Percentiles rank a stretch among this genome's conserved stretches.
Conservation (phyloP, 2,797 vertebrate species). For the Neosilurus mollespiculum region DNA sequence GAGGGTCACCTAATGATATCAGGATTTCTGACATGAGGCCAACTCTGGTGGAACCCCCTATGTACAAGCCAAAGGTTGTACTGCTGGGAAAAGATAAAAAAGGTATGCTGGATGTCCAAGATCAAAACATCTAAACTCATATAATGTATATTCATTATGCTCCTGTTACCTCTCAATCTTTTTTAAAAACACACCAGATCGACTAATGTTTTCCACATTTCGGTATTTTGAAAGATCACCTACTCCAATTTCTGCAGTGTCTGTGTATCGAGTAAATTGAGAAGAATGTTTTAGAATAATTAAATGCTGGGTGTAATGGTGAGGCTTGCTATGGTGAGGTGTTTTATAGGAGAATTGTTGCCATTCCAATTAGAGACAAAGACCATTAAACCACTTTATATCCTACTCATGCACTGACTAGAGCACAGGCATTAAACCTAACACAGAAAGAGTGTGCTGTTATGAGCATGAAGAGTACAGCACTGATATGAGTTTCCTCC, state of each 20-base stretch:
- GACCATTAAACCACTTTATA: slow-evolving; percentile 8
- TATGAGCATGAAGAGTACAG: slow-evolving; percentile 17
- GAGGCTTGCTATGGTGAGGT: slow-evolving; percentile 9
- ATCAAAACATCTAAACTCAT: background rate
- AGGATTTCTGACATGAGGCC: slow-evolving; percentile 97
- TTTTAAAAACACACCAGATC: background rate
- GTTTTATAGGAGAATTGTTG: slow-evolving; percentile 9
- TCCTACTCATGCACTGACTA: background rate
- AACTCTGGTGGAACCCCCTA: slow-evolving; percentile 92
- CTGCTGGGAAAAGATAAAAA: slow-evolving; percentile 98
- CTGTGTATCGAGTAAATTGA: slow-evolving; percentile 24
- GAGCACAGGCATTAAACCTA: background rate
- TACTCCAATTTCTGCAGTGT: slow-evolving; percentile 17
- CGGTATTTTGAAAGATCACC: background rate
- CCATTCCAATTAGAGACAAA: slow-evolving; percentile 12
- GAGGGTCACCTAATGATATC: slow-evolving; percentile 94
- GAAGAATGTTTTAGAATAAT: slow-evolving; percentile 28
- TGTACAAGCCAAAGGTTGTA: slow-evolving; percentile 98
- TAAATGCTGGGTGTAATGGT: slow-evolving; percentile 12
- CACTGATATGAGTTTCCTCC: slow-evolving; percentile 18
- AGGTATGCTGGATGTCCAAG: slow-evolving; percentile 75
- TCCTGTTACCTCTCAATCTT: background rate
- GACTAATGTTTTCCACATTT: background rate
- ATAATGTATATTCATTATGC: background rate
- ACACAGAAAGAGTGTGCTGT: background rate